Base-by-base conservation (phyloP, 2,113 vertebrate species). In the Sorex fumeus region DNA sequence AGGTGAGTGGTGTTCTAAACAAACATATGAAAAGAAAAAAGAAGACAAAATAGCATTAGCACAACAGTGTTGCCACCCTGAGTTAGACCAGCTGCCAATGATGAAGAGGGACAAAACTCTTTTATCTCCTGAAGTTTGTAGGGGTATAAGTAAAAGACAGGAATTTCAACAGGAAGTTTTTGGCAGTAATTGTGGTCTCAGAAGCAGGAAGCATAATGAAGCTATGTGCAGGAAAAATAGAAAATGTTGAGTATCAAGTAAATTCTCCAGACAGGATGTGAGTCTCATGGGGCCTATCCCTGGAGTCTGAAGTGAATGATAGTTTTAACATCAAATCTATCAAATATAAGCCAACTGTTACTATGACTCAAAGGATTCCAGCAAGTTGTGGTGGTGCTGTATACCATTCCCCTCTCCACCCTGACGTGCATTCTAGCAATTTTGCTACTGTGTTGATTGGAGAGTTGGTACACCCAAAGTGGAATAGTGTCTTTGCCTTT, bases 311-410 rank as follows among this genome's bases (percentile, higher is more conserved):
- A 47, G 23, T 72, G 71, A 34, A 53, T 71, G 40, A 40, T 50
- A 69, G 30, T 71, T 83, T 87, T 50, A 77, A 87, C 82, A 70
- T 53, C 47, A 71, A 77, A 82, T 30, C 3, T 16, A 78, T 50
- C 70, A 71, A 25, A 71, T 30, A 71, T 4, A 18, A 80, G 34
- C 36, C 72, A 57, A 23, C 28, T 71, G 12, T 5, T 45, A 13
- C 28, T 77, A 53, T 53, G 50, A 30, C 15, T 43, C 64, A 30
- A 45, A 66, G 64, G 28, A 43, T 53, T 83, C 30, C 32, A 43
- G 32, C 8, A 80, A 87, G 77, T 23, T 34, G 23, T 15, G 32
- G n/a, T 66, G 32, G 21, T 36, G 36, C 12, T 43, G 21, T 30
- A 6, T 71, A 30, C 2, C 50, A 84, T 47, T 83, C 25, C 72